Evolutionary conservation across 2,888 invertebrate genomes (phyloP).

Genomic region (Adelognathus sp.): DNA sequence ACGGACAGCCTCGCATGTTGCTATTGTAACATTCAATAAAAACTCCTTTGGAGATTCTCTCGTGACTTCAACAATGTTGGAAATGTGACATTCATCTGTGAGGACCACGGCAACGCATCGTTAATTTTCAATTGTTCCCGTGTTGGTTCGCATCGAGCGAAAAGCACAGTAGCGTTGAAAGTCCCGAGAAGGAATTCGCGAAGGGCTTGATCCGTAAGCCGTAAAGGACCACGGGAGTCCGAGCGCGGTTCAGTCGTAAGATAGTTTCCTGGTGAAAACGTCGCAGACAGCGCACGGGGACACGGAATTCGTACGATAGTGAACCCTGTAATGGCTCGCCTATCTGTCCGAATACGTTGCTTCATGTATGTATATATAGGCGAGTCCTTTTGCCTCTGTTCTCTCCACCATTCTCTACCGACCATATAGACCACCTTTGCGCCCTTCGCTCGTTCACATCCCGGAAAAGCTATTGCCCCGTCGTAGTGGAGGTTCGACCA

Average conservation of each 20-base stretch:
- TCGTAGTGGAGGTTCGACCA: conserved; percentile 41
- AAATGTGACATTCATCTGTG: conserved; percentile 36
- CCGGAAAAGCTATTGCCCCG: conserved; percentile 53
- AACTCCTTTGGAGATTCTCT: background rate
- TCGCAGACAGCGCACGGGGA: conserved; percentile 24
- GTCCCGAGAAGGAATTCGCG: conserved; percentile 41
- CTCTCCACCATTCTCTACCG: conserved; percentile 29
- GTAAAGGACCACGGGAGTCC: conserved; percentile 42
- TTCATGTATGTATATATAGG: conserved; percentile 44
- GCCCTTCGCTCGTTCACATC: conserved; percentile 10
- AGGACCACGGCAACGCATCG: conserved; percentile 26
- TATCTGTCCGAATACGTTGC: conserved; percentile 55
- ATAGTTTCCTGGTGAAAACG: conserved; percentile 43
- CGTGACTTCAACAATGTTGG: conserved; percentile 2
- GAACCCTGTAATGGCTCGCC: conserved; percentile 57
- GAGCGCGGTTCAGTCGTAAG: conserved; percentile 46
- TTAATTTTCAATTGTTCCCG: conserved; percentile 50
- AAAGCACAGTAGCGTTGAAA: conserved; percentile 1
- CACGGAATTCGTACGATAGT: conserved; percentile 52
- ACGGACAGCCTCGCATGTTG: no score
- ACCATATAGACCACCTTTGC: background rate
- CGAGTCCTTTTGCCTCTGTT: conserved; percentile 37
- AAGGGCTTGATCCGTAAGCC: conserved; percentile 55
- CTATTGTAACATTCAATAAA: background rate
- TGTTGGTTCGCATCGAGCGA: conserved; percentile 31